Base-by-base conservation (phyloP, 2,113 vertebrate genomes). In the Atlantisia rogersi region DNA sequence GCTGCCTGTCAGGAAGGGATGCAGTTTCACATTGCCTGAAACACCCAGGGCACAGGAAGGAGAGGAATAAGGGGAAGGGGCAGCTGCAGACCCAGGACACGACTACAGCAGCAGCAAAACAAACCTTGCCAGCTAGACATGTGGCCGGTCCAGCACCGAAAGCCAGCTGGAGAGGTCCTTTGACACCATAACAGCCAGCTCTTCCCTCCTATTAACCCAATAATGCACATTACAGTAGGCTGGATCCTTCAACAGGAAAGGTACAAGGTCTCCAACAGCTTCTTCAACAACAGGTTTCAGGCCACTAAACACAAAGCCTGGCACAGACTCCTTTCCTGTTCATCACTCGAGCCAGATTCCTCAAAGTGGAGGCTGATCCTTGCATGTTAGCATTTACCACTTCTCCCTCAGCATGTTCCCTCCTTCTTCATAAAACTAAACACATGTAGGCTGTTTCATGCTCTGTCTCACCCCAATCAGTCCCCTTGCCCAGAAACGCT, bases 321-420 rank as follows among this genome's bases (percentile, higher is more conserved):
- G 10, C 2, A 39, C 0, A 5, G 10, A 24, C 39, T 63, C 52
- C 37, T 15, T 59, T 59, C 52, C 40, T 15, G 2, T 31, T 48
- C 19, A 28, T 52, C 4, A 2, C n/a, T n/a, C 52, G n/a, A 79
- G 63, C 28, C 73, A 68, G 10, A 10, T 28, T 59, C 58, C n/a
- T 82, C 73, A 31, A 32, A 76, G 35, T 3, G 6, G 26, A 79
- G 48, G 44, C 10, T 25, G 13, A 86, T 62, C 31, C 59, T 77
- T 35, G 13, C 31, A 42, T 0, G 0, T 70, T 53, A 8, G 11
- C 11, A 20, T 78, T 88, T 58, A 67, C 17, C 3, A 1, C 32
- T 82, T 76, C 40, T 59, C 31, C 42, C 10, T 77, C 67, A n/a
- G 24, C 28, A 26, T 28, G 11, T 28, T 75, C 42, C 44, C n/a